These are phyloP conservation scores for Halesus radiatus DNA, from an alignment of 1,140 invertebrate species.

Conservation along the genomic window DNA sequence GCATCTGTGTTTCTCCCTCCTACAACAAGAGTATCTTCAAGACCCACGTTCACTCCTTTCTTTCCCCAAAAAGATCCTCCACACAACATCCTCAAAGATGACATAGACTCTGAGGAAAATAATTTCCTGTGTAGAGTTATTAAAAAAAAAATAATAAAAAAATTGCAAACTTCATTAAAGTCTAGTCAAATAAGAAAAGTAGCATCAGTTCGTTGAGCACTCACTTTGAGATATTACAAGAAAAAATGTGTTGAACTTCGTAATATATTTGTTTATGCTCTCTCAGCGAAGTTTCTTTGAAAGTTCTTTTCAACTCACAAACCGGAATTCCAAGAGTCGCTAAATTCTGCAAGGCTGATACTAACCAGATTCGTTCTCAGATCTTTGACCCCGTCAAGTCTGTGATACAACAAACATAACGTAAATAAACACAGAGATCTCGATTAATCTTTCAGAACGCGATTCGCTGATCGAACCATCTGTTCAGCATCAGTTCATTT, in stretches of 20 bases:
- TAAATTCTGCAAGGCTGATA: not conserved
- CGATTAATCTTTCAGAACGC: slow-evolving; percentile 3
- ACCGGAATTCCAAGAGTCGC: slow-evolving; percentile 1
- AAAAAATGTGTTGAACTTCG: not conserved
- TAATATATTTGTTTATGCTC: not conserved
- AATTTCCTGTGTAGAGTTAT: too few species aligned
- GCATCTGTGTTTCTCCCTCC: too few species aligned
- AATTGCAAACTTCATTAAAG: not conserved
- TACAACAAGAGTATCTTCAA: too few species aligned
- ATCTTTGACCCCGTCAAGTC: slow-evolving; percentile 11
- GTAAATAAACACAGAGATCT: slow-evolving; percentile 19
- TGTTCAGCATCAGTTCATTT: not conserved
- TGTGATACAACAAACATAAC: slow-evolving; percentile 1
- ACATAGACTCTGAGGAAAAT: too few species aligned
- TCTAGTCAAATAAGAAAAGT: not conserved
- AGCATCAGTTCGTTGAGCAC: not conserved
- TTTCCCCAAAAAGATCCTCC: too few species aligned
- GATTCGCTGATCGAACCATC: not conserved
- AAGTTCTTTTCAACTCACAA: slow-evolving; percentile 6
- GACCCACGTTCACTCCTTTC: too few species aligned
- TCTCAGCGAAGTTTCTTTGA: too few species aligned
- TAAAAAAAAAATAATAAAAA: too few species aligned
- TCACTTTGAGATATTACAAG: not conserved
- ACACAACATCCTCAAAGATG: too few species aligned
- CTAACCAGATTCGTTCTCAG: not conserved